Evolutionary conservation across 1,140 invertebrate genomes (phyloP).

Genomic region (Hycleus phaleratus): DNA sequence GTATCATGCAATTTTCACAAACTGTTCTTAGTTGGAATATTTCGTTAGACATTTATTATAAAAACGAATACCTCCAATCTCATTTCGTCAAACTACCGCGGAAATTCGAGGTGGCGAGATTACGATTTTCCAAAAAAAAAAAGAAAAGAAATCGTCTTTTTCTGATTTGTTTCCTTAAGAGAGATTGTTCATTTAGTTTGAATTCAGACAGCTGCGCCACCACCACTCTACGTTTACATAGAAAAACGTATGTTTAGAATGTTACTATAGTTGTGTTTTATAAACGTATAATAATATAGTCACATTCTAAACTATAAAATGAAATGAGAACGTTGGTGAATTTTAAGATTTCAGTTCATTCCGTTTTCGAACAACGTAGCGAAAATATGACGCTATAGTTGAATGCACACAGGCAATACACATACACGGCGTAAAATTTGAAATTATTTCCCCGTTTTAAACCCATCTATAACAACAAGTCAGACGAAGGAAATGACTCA

Average conservation of each 20-base stretch:
- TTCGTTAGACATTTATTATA: too few relatives aligned
- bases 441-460: slow-evolving; percentile 9
- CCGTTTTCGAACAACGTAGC: slow-evolving; percentile 17
- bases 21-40: too few relatives aligned
- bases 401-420: slow-evolving; percentile 2
- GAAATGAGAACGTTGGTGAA: slow-evolving; percentile 1
- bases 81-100: slow-evolving; percentile 21
- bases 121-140: background rate
- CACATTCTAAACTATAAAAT: slow-evolving; percentile 8
- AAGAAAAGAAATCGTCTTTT: too few relatives aligned
- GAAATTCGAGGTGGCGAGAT: slow-evolving; percentile 15
- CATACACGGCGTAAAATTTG: background rate
- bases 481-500: too few relatives aligned
- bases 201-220: slow-evolving; percentile 25
- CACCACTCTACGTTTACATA: slow-evolving; percentile 4
- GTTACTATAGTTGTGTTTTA: background rate
- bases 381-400: slow-evolving; percentile 19
- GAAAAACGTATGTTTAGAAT: background rate
- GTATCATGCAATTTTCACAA: too few relatives aligned
- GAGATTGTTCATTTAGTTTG: slow-evolving; percentile 18
- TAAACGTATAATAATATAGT: background rate
- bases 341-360: slow-evolving; percentile 15
- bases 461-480: background rate
- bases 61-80: slow-evolving; percentile 5
- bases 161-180: slow-evolving; percentile 3